Percentiles rank a stretch among this genome's conserved stretches.
Conservation (phyloP, 2,888 invertebrate genomes). For the Nebria salina region DNA sequence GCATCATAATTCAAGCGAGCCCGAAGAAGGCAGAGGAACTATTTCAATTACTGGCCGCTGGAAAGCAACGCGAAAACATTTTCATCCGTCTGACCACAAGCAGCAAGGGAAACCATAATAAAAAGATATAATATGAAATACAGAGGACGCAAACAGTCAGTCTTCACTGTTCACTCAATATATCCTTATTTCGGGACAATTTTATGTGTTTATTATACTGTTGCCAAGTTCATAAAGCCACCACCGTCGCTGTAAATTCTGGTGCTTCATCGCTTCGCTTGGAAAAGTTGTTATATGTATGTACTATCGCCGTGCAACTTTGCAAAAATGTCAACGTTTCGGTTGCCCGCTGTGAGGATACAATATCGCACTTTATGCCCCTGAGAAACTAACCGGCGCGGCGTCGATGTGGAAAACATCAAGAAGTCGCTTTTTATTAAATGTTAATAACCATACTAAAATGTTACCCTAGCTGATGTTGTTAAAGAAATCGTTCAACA, state of each 20-base stretch:
- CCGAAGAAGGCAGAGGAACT: slow-evolving; percentile 52
- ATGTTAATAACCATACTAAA: slow-evolving; percentile 28
- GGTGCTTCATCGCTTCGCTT: slow-evolving; percentile 55
- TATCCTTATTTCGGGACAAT: slow-evolving; percentile 64
- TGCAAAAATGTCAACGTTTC: slow-evolving; percentile 6
- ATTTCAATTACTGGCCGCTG: slow-evolving; percentile 60
- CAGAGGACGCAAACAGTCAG: slow-evolving; percentile 51
- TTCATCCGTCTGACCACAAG: slow-evolving; percentile 55
- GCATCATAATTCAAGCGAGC: slow-evolving; percentile 56
- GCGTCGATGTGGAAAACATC: slow-evolving; percentile 28
- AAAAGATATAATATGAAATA: slow-evolving; percentile 63
- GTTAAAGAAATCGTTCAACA: not conserved
- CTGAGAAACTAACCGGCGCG: slow-evolving; percentile 17
- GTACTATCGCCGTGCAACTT: not conserved
- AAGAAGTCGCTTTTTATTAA: slow-evolving; percentile 24
- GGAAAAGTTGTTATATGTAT: slow-evolving; percentile 24
- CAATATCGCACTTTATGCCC: slow-evolving; percentile 40
- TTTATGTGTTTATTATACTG: slow-evolving; percentile 65
- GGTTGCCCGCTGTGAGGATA: not conserved
- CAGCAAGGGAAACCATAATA: slow-evolving; percentile 55
- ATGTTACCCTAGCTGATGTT: not conserved
- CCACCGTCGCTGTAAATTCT: slow-evolving; percentile 60
- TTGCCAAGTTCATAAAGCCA: slow-evolving; percentile 62
- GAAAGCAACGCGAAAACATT: slow-evolving; percentile 48
- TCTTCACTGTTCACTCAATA: slow-evolving; percentile 61